Percentiles rank a stretch among this genome's conserved stretches.
phyloP scores from a whole-genome alignment of 2,113 vertebrate species.

The Chitala chitala region DNA sequence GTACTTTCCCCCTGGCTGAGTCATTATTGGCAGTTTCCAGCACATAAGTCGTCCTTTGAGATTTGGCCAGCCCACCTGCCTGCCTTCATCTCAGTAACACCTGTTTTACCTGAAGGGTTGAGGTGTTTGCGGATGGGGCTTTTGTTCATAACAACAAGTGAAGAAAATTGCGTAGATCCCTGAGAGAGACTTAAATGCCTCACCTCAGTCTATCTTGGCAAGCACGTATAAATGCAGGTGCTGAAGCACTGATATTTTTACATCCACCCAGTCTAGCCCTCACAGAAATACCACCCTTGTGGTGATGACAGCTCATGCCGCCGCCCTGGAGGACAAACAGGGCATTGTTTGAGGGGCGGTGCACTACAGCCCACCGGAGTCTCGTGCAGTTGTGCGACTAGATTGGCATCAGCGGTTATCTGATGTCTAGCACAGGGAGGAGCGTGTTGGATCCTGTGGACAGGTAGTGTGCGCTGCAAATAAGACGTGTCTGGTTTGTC shows the following conservation, averaged over 20 bases:
- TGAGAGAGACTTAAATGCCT: background rate
- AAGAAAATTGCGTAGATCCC: background rate
- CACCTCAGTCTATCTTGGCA: background rate
- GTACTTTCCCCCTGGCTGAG: too few species aligned
- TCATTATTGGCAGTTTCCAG: too few species aligned
- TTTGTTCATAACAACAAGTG: too few species aligned
- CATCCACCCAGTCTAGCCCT: background rate
- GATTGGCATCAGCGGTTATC: background rate
- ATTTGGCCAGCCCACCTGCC: too few species aligned
- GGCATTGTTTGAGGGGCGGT: background rate
- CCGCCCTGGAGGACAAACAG: background rate
- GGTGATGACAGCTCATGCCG: background rate
- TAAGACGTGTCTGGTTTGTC: slow-evolving; percentile 41
- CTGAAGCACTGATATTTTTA: background rate
- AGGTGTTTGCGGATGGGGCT: too few species aligned
- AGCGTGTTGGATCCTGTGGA: slow-evolving; percentile 46
- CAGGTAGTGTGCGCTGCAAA: slow-evolving; percentile 21
- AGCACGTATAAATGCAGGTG: background rate
- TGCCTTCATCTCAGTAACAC: too few species aligned
- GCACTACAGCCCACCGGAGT: background rate
- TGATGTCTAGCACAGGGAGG: slow-evolving; percentile 1
- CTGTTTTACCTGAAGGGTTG: too few species aligned
- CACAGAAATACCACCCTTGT: background rate
- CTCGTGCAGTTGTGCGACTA: background rate
- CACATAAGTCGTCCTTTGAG: too few species aligned